A percentile compares a stretch with the other conserved stretches of the same genome.
These are phyloP conservation scores for Lethrus apterus DNA, from an alignment of 1,140 invertebrate species.

Conservation along the genomic window DNA sequence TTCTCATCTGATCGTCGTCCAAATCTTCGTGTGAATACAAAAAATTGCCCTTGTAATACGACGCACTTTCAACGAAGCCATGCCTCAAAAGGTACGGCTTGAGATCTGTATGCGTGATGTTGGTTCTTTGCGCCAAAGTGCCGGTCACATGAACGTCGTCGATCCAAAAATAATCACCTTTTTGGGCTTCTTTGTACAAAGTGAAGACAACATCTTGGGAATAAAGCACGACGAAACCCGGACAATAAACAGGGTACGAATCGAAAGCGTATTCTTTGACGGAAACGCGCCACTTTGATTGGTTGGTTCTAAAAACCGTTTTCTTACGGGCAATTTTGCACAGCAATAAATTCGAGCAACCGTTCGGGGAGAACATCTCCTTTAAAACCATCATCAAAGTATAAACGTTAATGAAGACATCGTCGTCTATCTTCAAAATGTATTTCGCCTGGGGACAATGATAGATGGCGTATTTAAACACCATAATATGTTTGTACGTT, in stretches of 20 bases:
- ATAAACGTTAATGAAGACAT: conserved; percentile 67
- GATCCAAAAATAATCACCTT: conserved; percentile 69
- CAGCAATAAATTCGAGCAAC: conserved; percentile 51
- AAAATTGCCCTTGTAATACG: too few relatives aligned
- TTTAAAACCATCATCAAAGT: conserved; percentile 56
- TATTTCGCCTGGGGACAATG: conserved; percentile 61
- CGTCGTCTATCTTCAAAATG: conserved; percentile 71
- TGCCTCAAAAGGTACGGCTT: too few relatives aligned
- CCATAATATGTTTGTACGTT: conserved; percentile 80
- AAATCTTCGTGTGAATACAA: too few relatives aligned
- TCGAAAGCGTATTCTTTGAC: conserved; percentile 55
- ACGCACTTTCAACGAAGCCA: too few relatives aligned
- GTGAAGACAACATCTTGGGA: conserved; percentile 59
- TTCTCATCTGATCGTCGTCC: too few relatives aligned
- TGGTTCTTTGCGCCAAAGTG: conserved; percentile 53
- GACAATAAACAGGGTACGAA: conserved; percentile 59
- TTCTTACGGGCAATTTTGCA: conserved; percentile 46
- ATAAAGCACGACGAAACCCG: conserved; percentile 67
- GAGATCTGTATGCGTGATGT: too few relatives aligned
- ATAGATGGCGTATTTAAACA: conserved; percentile 70
- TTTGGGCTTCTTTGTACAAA: conserved; percentile 56
- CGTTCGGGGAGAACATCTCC: conserved; percentile 47
- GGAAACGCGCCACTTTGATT: conserved; percentile 72
- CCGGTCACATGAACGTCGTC: conserved; percentile 79
- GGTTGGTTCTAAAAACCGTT: conserved; percentile 51